Base-by-base conservation (phyloP, 2,113 vertebrate genomes). In the Cyprinodon tularosa region DNA sequence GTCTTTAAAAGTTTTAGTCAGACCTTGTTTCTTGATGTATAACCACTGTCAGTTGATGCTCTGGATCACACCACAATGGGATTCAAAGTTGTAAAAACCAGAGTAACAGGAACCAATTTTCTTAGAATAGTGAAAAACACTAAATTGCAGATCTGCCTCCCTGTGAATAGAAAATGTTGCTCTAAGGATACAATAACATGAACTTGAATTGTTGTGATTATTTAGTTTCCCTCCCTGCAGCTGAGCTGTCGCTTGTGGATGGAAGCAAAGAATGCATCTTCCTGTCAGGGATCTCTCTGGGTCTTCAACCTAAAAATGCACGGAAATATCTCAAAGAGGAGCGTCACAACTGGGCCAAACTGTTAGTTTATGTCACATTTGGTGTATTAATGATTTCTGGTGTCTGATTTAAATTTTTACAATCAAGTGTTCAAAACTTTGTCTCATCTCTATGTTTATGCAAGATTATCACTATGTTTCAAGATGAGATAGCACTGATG, bases 341-440 rank as follows among this genome's bases (percentile, higher is more conserved):
- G 71, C 84, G 99, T 82, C 95, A 98, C 62, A 99, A 96, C 67
- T 99, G 97, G 98, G 96, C 96, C 84, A 96, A 91, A 90, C 95
- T 40, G 97, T 98, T 90, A 77, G 96, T 91, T 4, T 0, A 37
- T n/a, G 44, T 12, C 29, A 36, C n/a, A 37, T n/a, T 64, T 53
- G 10, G 1, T 44, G 1, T 12, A 45, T 45, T 10, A 45, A 45
- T 10, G 2, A 45, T 7, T 45, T 7, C 9, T 11, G 44, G 12
- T 45, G 44, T 11, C 12, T 10, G 44, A 45, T 50, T 50, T 8
- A 4, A 20, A 4, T 4, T 15, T 20, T 50, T 50, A 17, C 15
- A 17, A 50, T 11, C 44, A 15, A 17, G 29, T 17, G 7, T n/a
- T n/a, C 8, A 57, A 6, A 57, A 0, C 50, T 20, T 57, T 48